These are phyloP conservation scores for Elgonia sp. DNA, from an alignment of 2,888 invertebrate species.

Conservation along the genomic window DNA sequence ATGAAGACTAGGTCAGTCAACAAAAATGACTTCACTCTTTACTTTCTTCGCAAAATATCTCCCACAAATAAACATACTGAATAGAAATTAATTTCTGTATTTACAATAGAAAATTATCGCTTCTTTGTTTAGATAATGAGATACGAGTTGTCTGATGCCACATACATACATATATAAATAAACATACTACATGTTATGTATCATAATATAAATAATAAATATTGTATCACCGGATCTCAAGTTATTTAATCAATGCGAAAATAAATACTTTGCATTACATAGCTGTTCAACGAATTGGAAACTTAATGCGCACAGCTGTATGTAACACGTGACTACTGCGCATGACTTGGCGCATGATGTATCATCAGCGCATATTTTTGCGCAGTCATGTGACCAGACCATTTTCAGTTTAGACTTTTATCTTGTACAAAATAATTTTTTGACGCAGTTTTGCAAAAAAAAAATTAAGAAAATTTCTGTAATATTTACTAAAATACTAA, in stretches of 20 bases:
- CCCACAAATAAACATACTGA: background rate
- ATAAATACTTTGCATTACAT: background rate
- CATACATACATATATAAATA: background rate
- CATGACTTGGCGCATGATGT: background rate
- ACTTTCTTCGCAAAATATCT: background rate
- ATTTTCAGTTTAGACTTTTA: too few relatives aligned
- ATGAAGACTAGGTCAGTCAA: conserved; percentile 6
- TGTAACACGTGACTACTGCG: background rate
- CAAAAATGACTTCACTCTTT: background rate
- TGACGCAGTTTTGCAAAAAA: too few relatives aligned
- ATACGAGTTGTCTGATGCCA: background rate
- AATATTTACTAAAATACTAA: too few relatives aligned
- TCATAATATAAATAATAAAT: background rate
- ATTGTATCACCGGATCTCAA: background rate
- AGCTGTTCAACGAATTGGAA: background rate
- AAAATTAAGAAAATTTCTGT: too few relatives aligned
- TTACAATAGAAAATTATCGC: background rate
- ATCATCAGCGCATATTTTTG: background rate
- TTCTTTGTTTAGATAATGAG: background rate
- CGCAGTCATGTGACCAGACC: background rate
- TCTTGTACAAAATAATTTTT: too few relatives aligned
- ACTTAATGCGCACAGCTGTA: background rate
- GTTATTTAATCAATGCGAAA: background rate
- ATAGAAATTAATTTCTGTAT: background rate
- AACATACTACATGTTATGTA: too few relatives aligned